These are phyloP conservation scores for Phyllotreta cruciferae DNA, from an alignment of 2,888 invertebrate genomes.

Conservation along the genomic window DNA sequence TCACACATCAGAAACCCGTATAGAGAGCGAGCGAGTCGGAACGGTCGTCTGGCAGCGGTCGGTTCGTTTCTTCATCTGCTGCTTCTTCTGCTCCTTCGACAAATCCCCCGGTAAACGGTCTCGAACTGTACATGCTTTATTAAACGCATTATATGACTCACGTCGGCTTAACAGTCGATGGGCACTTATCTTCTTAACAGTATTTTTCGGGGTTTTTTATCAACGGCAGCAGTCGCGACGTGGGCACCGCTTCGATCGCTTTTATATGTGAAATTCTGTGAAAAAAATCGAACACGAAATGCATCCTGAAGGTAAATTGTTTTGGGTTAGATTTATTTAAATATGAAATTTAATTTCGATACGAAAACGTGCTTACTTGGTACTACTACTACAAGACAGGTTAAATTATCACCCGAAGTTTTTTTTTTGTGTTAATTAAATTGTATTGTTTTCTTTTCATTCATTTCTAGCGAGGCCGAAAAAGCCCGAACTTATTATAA, in stretches of 20 bases:
- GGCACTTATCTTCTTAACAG: slow-evolving; percentile 29
- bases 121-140: slow-evolving; percentile 30
- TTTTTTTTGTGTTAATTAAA: not conserved
- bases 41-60: too few species aligned
- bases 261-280: not conserved
- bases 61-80: too few species aligned
- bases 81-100: too few species aligned
- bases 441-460: slow-evolving; percentile 7
- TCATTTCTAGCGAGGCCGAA: slow-evolving; percentile 68
- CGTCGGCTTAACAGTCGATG: slow-evolving; percentile 26
- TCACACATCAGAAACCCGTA: too few species aligned
- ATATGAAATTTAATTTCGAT: too few species aligned
- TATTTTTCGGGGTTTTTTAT: slow-evolving; percentile 19
- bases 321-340: too few species aligned
- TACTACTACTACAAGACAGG: slow-evolving; percentile 3
- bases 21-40: too few species aligned
- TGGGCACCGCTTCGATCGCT: slow-evolving; percentile 3
- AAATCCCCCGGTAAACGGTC: too few species aligned
- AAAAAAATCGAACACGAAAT: not conserved
- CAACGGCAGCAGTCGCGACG: slow-evolving; percentile 25
- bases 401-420: not conserved
- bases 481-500: slow-evolving; percentile 87
- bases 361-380: too few species aligned
- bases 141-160: slow-evolving; percentile 28
- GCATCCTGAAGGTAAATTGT: slow-evolving; percentile 26